Evolutionary conservation across 2,113 vertebrate species (phyloP), one percentile per base, ranked within the genome.

Genomic region (Syrrhaptes paradoxus): DNA sequence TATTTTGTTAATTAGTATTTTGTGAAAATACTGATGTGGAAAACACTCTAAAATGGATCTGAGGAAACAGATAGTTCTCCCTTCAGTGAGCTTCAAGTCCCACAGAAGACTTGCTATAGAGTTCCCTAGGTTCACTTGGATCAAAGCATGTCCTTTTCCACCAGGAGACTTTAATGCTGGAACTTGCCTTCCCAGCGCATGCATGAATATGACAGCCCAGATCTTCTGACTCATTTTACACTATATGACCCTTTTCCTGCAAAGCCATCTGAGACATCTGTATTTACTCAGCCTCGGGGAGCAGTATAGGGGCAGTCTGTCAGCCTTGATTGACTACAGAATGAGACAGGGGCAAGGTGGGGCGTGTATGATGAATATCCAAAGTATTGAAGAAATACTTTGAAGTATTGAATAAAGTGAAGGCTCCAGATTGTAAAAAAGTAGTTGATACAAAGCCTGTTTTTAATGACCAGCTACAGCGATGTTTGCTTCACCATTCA

Each of bases 171-270:
- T 59, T 51, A 63, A 0, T 83, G 79, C 67, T 38, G 52, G 90
- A 62, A 43, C 74, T 51, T 76, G 38, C 54, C 31, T 38, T 82
- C 70, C 36, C 38, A 32, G 36, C 22, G 13, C 28, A 15, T 11
- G 32, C 4, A 0, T 34, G 73, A 57, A 25, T 41, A 22, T 0
- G 0, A 32, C 78, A 76, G 71, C 66, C 28, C 34, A 14, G 20
- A 22, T 43, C 31, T 46, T 36, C 75, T 94, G 45, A 72, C 48
- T 90, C 54, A 31, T 84, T 80, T 70, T 70, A 22, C n/a, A 31
- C 9, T 13, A 1, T 52, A 5, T 77, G 91, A 67, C 55, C 67
- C 45, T 93, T 66, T 52, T 66, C 21, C 32, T 31, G 32, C 43
- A 31, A 58, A 66, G 31, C 48, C 17, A 5, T 34, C 24, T 15